Percentiles rank a stretch among this genome's conserved stretches.
Evolutionary conservation across 2,888 invertebrate genomes (phyloP).

Genomic region (Falcaria lacertinaria): DNA sequence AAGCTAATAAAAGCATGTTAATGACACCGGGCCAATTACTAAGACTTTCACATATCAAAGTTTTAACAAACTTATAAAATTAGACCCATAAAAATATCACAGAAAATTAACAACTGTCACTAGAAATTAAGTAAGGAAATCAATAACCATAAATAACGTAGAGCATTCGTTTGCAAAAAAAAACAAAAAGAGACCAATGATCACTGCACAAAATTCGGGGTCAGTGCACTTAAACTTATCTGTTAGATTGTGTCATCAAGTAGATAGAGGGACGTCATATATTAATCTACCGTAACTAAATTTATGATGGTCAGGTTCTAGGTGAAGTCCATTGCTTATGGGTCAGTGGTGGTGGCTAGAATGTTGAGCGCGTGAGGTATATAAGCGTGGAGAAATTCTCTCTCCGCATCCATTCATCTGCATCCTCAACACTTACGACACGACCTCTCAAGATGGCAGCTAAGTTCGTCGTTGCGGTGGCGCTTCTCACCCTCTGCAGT

Average conservation of each 20-base stretch:
- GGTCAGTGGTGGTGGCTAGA: constrained; percentile 46
- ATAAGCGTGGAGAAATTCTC: constrained; percentile 74
- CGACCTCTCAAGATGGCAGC: constrained; percentile 51
- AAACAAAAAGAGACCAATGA: neutral
- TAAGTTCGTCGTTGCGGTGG: constrained; percentile 55
- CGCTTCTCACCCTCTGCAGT: constrained; percentile 54
- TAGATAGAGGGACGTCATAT: neutral
- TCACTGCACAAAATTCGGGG: neutral
- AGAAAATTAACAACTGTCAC: neutral
- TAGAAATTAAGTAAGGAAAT: neutral
- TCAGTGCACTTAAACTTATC: neutral
- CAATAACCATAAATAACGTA: neutral
- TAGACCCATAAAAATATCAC: neutral
- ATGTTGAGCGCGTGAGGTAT: constrained; percentile 50
- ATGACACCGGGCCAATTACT: too few species aligned
- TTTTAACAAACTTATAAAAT: neutral
- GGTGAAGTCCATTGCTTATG: constrained; percentile 66
- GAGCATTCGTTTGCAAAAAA: neutral
- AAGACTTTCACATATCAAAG: too few species aligned
- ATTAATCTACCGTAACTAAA: constrained; percentile 43
- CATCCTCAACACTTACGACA: constrained; percentile 40
- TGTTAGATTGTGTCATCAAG: neutral
- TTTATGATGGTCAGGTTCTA: constrained; percentile 63
- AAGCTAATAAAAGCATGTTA: too few species aligned
- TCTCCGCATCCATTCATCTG: constrained; percentile 68